phyloP scores from a whole-genome alignment of 1,140 invertebrate species.

The Sitodiplosis mosellana region DNA sequence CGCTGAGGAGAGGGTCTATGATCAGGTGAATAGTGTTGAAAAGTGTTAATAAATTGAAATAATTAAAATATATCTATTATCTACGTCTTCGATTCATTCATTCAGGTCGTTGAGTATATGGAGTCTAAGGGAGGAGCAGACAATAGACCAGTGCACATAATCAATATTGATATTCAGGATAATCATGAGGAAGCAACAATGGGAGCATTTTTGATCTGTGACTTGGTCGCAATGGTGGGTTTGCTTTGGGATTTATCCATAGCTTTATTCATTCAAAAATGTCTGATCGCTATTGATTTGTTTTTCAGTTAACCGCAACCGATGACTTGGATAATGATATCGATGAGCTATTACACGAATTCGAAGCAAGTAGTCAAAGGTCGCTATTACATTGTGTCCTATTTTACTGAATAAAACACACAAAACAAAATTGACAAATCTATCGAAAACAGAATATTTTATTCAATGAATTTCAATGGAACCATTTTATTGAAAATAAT shows the following conservation, averaged over 20 bases:
- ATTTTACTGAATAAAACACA: constrained; percentile 53
- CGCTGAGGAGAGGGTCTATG: constrained; percentile 97
- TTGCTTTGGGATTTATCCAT: too few relatives aligned
- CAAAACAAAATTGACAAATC: background rate
- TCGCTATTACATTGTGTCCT: constrained; percentile 82
- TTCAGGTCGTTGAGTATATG: constrained; percentile 56
- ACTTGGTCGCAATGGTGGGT: constrained; percentile 74
- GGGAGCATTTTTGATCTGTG: constrained; percentile 95
- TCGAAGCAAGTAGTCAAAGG: constrained; percentile 75
- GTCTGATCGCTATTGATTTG: constrained; percentile 7
- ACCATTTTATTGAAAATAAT: background rate
- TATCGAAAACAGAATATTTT: background rate
- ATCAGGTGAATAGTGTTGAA: constrained; percentile 50
- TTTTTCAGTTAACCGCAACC: constrained; percentile 62
- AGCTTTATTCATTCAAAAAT: too few relatives aligned
- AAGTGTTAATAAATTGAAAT: background rate
- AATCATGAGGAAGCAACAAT: constrained; percentile 99
- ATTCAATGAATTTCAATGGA: background rate
- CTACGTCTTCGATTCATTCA: too few relatives aligned
- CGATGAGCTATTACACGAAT: constrained; percentile 89
- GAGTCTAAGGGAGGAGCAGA: constrained; percentile 46
- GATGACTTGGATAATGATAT: constrained; percentile 97
- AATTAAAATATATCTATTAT: too few relatives aligned
- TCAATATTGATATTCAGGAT: constrained; percentile 99
- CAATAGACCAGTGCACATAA: constrained; percentile 81